Base-by-base conservation (phyloP, 2,113 vertebrate species). In the Ciconia boyciana region DNA sequence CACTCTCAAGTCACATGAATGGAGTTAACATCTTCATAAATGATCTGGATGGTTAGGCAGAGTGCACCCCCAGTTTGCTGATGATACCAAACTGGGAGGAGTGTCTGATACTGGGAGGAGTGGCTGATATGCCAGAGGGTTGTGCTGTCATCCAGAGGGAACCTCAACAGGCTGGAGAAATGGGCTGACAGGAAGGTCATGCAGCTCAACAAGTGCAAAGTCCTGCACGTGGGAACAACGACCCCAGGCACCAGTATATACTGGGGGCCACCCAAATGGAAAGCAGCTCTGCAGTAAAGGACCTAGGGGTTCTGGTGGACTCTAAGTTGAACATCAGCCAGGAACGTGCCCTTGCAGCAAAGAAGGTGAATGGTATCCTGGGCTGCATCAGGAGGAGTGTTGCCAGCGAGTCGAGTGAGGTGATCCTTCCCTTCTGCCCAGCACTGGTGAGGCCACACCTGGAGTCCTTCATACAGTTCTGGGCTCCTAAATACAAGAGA, bases 231-330 rank as follows among this genome's bases (percentile, higher is more conserved):
- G 9, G 26, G 9, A 74, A 66, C 24, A 76, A 16, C 2, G 28
- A 7, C 5, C 5, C 11, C 18, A 43, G 17, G 25, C 32, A 74
- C 36, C 51, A 18, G 7, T 5, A 49, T 13, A 74, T n/a, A 51
- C n/a, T 74, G 43, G 36, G 43, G 24, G 31, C 25, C 51, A 48
- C 11, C 11, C 16, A 65, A 36, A 1, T 55, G 46, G 20, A 51
- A 70, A 72, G 22, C 41, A 81, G 21, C 32, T 61, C 11, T 54
- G 36, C 31, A 54, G 44, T 13, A 19, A 83, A 60, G 31, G 34
- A 65, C n/a, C 5, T 31, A 31, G 16, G 14, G 9, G 9, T 71
- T 28, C 16, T 0, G 0, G 8, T 71, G 62, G 32, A 60, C 15
- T 61, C 51, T 16, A 83, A 44, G 44, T 3, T 60, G 48, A 57